Evolutionary conservation across 2,888 invertebrate genomes (phyloP).

Genomic region (Sminthurinus aureus): DNA sequence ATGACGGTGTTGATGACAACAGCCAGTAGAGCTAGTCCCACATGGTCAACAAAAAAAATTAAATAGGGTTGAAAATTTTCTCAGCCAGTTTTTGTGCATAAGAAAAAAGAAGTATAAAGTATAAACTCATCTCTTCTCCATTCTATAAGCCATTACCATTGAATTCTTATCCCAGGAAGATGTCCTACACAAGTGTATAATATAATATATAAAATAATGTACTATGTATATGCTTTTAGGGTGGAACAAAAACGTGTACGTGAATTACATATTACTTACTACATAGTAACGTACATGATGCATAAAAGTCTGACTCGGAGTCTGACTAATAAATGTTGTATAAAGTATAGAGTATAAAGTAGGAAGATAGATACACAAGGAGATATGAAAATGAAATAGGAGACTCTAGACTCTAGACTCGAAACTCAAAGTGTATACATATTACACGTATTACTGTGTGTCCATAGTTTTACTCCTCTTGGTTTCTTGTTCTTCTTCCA

Average conservation of each 20-base stretch:
- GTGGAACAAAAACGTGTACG: background rate
- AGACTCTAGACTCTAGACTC: background rate
- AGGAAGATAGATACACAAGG: background rate
- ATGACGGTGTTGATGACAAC: slow-evolving; percentile 17
- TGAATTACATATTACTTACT: background rate
- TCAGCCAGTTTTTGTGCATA: background rate
- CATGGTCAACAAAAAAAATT: slow-evolving; percentile 34
- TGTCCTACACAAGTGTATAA: background rate
- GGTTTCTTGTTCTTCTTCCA: background rate
- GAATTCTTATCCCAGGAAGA: background rate
- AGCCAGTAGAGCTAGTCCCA: slow-evolving; percentile 16
- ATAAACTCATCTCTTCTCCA: background rate
- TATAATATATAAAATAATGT: background rate
- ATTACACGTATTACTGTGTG: background rate
- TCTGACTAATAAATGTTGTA: background rate
- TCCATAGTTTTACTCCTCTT: background rate
- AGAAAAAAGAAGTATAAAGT: too few species aligned
- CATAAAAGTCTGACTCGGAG: background rate
- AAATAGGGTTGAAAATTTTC: slow-evolving; percentile 30
- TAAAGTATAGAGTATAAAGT: background rate
- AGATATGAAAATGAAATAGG: background rate
- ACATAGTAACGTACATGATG: background rate
- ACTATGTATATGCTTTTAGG: background rate
- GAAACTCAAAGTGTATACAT: background rate
- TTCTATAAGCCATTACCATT: background rate